Conservation (phyloP, 2,797 vertebrate species). For the Sebastes kiyomatsui region DNA sequence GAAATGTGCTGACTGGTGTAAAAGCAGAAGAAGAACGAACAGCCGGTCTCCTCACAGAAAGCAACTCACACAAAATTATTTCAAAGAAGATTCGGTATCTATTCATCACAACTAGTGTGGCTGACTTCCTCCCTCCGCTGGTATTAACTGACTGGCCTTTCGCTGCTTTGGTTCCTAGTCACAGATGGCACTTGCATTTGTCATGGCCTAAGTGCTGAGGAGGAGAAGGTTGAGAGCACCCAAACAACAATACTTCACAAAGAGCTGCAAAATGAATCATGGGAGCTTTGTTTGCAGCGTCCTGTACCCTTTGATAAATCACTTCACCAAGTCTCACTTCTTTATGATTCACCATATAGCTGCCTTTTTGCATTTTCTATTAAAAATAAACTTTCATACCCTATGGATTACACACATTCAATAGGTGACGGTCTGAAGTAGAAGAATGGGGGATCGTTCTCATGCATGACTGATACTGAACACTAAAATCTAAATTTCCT, state of each 20-base stretch:
- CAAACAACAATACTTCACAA: conserved; percentile 45
- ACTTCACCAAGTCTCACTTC: conserved; percentile 10
- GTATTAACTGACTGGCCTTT: conserved; percentile 52
- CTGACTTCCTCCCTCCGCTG: conserved; percentile 40
- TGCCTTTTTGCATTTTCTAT: conserved; percentile 31
- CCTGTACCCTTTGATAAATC: conserved; percentile 52
- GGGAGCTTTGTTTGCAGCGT: conserved; percentile 33
- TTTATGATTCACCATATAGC: conserved; percentile 18
- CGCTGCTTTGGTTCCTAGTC: conserved; percentile 50
- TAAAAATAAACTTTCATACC: neutral
- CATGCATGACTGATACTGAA: neutral
- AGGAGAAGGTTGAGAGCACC: conserved; percentile 44
- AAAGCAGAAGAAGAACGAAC: conserved; percentile 5
- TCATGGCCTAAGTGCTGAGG: conserved; percentile 55
- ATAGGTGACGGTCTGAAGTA: neutral
- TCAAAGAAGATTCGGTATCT: conserved; percentile 47
- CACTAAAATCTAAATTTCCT: neutral
- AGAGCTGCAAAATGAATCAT: conserved; percentile 45
- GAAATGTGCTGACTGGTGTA: conserved; percentile 35
- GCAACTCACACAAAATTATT: conserved; percentile 35
- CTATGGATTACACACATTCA: neutral
- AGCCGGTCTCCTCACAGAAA: conserved; percentile 15
- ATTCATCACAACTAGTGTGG: conserved; percentile 67
- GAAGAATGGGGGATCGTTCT: neutral
- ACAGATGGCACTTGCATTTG: conserved; percentile 70